phyloP scores from a whole-genome alignment of 2,888 invertebrate genomes.

The Congeria kusceri region DNA sequence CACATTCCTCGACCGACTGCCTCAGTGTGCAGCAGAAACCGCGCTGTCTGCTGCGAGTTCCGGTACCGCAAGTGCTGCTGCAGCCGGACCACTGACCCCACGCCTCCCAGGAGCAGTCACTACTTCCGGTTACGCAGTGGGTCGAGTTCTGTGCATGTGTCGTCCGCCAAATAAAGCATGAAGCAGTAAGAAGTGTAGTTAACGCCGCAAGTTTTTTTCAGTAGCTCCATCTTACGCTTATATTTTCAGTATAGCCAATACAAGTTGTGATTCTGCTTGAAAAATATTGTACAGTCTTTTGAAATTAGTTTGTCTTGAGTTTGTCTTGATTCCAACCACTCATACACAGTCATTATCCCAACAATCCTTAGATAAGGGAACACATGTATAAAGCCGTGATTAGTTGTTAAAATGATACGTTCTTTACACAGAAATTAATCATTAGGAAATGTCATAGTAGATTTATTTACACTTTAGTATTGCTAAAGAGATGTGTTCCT shows the following conservation, averaged over 20 bases:
- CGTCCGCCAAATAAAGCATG: background rate
- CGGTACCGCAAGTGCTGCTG: slow-evolving; percentile 52
- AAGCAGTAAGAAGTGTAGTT: background rate
- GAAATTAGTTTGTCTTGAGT: too few relatives aligned
- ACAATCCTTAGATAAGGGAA: background rate
- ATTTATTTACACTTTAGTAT: too few relatives aligned
- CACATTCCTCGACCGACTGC: slow-evolving; percentile 35
- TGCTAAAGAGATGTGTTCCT: too few relatives aligned
- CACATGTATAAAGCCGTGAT: too few relatives aligned
- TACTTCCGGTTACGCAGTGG: slow-evolving; percentile 27
- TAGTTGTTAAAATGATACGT: too few relatives aligned
- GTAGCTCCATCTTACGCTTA: too few relatives aligned
- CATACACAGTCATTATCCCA: slow-evolving; percentile 5
- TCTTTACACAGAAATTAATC: too few relatives aligned
- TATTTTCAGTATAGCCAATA: too few relatives aligned
- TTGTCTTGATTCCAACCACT: too few relatives aligned
- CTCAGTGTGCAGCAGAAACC: slow-evolving; percentile 46
- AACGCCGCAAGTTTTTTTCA: background rate
- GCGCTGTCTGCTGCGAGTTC: slow-evolving; percentile 45
- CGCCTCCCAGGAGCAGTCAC: slow-evolving; percentile 45
- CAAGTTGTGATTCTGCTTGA: too few relatives aligned
- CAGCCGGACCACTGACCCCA: slow-evolving; percentile 57
- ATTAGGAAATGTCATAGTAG: too few relatives aligned
- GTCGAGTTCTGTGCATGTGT: background rate
- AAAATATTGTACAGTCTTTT: too few relatives aligned